phyloP scores from a whole-genome alignment of 2,797 vertebrate genomes.

The Sebastes elongatus region DNA sequence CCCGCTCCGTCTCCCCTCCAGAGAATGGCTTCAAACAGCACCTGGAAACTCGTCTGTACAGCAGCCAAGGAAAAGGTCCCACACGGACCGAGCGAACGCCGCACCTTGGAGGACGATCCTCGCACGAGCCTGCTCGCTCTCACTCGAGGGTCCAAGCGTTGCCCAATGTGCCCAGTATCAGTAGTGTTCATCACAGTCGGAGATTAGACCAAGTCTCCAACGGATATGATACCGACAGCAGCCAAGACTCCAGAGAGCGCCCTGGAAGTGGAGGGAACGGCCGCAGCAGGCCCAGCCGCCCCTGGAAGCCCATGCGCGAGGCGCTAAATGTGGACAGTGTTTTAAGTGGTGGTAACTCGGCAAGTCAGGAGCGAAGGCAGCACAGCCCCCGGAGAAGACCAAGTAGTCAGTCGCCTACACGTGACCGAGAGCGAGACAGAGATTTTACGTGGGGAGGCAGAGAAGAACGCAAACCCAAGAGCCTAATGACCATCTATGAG shows the following conservation, averaged over 20 bases:
- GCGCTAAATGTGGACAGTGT: constrained; percentile 96
- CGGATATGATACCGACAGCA: constrained; percentile 93
- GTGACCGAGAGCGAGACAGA: constrained; percentile 53
- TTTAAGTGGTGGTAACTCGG: constrained; percentile 67
- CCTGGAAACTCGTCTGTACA: constrained; percentile 81
- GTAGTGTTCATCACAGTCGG: constrained; percentile 39
- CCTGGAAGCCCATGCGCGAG: constrained; percentile 93
- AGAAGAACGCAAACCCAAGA: constrained; percentile 87
- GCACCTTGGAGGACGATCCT: constrained; percentile 64
- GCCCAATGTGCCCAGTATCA: constrained; percentile 58
- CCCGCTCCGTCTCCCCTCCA: constrained; percentile 82
- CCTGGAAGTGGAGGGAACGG: constrained; percentile 74
- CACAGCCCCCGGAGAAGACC: constrained; percentile 83
- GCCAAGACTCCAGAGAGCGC: constrained; percentile 88
- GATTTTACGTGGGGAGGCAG: constrained; percentile 69
- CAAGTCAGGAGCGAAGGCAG: constrained; percentile 74
- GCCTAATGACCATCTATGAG: constrained; percentile 96
- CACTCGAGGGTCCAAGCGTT: constrained; percentile 59
- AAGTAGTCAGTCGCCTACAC: constrained; percentile 62
- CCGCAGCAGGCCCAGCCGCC: constrained; percentile 75
- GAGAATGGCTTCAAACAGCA: constrained; percentile 85
- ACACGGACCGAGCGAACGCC: constrained; percentile 77
- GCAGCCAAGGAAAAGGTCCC: constrained; percentile 90
- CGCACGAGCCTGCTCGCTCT: constrained; percentile 54
- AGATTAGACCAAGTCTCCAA: constrained; percentile 68